These are phyloP conservation scores for Colletes collaris DNA, from an alignment of 2,888 invertebrate species.

Conservation along the genomic window DNA sequence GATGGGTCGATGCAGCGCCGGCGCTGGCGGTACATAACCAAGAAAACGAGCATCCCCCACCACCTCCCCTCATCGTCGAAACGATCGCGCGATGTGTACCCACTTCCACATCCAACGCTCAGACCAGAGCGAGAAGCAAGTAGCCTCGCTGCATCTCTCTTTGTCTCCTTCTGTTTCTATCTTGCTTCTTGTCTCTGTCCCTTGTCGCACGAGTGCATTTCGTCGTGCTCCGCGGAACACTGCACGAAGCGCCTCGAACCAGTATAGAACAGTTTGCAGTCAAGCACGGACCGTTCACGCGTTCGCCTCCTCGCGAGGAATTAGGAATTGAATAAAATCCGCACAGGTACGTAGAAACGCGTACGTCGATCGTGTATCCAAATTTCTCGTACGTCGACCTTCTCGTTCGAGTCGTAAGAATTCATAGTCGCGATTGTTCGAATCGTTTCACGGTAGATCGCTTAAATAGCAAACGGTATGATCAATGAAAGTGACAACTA, in stretches of 20 bases:
- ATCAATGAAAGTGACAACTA: constrained; percentile 20
- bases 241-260: constrained; percentile 73
- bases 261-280: constrained; percentile 68
- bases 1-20: constrained; percentile 79
- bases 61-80: constrained; percentile 45
- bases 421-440: not conserved
- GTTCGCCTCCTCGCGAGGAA: constrained; percentile 56
- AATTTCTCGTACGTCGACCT: not conserved
- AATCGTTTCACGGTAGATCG: not conserved
- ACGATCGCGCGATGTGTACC: constrained; percentile 64
- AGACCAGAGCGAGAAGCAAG: constrained; percentile 45
- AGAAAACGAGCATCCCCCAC: constrained; percentile 64
- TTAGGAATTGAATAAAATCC: constrained; percentile 59
- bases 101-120: constrained; percentile 39
- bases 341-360: constrained; percentile 49
- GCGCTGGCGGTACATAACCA: constrained; percentile 69
- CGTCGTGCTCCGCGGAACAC: constrained; percentile 69
- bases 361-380: not conserved
- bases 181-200: constrained; percentile 54
- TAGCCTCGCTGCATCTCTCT: constrained; percentile 39
- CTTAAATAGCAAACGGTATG: not conserved
- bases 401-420: not conserved
- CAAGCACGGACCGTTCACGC: constrained; percentile 32
- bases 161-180: constrained; percentile 49
- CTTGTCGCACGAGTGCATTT: constrained; percentile 66